These are phyloP conservation scores for Stenchaetothrips biformis DNA, from an alignment of 2,888 invertebrate species.

Conservation along the genomic window DNA sequence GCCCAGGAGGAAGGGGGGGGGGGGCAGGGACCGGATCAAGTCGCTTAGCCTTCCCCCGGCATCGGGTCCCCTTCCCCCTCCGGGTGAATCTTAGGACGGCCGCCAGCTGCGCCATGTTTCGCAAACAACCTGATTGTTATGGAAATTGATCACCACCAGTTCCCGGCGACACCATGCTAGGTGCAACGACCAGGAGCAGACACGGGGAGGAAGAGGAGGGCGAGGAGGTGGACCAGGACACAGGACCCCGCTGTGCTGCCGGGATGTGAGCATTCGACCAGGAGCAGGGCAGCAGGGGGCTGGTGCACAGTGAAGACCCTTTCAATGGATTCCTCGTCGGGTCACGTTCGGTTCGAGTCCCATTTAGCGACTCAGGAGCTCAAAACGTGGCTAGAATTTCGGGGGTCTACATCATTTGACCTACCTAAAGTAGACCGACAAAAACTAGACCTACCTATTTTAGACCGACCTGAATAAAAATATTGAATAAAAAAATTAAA, in stretches of 20 bases:
- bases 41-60: neutral
- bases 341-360: no score
- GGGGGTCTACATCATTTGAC: no score
- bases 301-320: neutral
- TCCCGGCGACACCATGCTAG: neutral
- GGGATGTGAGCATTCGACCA: no score
- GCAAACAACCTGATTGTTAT: conserved; percentile 16
- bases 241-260: neutral
- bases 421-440: no score
- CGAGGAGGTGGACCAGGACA: neutral
- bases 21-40: conserved; percentile 1
- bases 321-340: no score
- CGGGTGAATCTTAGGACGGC: neutral
- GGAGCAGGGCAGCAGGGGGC: neutral
- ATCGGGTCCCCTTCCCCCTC: neutral
- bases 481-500: no score
- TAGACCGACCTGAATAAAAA: no score
- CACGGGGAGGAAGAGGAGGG: neutral
- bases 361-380: no score
- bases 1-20: neutral
- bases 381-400: no score
- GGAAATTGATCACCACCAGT: conserved; percentile 14
- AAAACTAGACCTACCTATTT: no score
- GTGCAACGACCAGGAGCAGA: no score
- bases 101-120: conserved; percentile 15